Evolutionary conservation across 1,140 invertebrate genomes (phyloP).

Genomic region (Euborellia annulipes): DNA sequence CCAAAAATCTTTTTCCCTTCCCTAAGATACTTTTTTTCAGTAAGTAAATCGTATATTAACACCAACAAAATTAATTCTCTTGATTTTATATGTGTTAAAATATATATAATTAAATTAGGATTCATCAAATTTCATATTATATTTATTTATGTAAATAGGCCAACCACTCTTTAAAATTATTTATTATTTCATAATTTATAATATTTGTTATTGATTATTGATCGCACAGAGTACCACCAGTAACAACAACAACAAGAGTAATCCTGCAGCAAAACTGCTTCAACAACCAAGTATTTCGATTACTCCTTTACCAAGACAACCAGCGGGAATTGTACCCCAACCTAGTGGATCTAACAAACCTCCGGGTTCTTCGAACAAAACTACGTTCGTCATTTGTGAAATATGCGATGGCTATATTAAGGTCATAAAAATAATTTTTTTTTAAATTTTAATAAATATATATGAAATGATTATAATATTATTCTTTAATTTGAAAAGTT

Average conservation of each 20-base stretch:
- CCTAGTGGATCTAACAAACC: slow-evolving; percentile 1
- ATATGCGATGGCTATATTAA: slow-evolving; percentile 92
- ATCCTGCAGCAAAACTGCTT: slow-evolving; percentile 35
- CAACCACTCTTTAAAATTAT: too few species aligned
- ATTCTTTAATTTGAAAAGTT: background rate
- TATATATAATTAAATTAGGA: too few species aligned
- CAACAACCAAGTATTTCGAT: slow-evolving; percentile 80
- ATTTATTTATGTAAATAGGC: too few species aligned
- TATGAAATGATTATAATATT: slow-evolving; percentile 1
- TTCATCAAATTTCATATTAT: too few species aligned
- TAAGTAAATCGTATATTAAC: too few species aligned
- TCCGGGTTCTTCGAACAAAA: slow-evolving; percentile 33
- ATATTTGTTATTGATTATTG: too few species aligned
- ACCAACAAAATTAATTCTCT: too few species aligned
- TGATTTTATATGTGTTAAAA: too few species aligned
- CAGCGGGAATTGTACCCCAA: slow-evolving; percentile 24
- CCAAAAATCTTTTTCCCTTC: too few species aligned
- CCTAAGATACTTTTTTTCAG: too few species aligned
- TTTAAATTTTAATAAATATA: background rate
- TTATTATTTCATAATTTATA: too few species aligned
- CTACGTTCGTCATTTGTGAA: slow-evolving; percentile 82
- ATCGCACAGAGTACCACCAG: too few species aligned
- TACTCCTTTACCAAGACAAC: slow-evolving; percentile 62
- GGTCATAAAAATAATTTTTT: slow-evolving; percentile 24
- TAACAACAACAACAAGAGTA: slow-evolving; percentile 32